Percentiles rank a stretch among this genome's conserved stretches.
phyloP scores from a whole-genome alignment of 2,113 vertebrate genomes.

The Sus scrofa region DNA sequence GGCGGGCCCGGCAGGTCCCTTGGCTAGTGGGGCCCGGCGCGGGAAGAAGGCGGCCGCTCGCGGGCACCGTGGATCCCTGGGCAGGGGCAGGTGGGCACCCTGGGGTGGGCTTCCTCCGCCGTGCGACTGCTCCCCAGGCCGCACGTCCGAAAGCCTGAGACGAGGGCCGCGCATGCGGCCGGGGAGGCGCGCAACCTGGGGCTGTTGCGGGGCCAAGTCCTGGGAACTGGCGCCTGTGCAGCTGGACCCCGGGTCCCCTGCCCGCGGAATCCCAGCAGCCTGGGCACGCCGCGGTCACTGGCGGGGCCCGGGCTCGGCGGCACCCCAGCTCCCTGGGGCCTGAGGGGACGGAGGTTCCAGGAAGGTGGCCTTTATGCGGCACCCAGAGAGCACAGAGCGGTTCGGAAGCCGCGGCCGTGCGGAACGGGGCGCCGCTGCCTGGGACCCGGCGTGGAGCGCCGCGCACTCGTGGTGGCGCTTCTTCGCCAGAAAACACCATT shows the following conservation, averaged over 20 bases:
- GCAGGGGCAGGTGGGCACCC: background rate
- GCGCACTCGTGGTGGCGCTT: background rate
- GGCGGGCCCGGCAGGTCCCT: fast-evolving
- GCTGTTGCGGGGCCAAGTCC: background rate
- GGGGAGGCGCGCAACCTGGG: too few relatives aligned
- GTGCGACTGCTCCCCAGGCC: background rate
- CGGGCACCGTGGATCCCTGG: fast-evolving
- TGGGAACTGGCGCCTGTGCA: background rate
- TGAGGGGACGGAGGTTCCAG: background rate
- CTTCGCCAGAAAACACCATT: background rate
- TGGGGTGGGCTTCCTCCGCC: background rate
- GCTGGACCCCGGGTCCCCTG: too few relatives aligned
- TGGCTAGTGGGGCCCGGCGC: fast-evolving
- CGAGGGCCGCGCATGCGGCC: background rate
- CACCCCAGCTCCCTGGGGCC: background rate
- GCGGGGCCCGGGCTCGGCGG: background rate
- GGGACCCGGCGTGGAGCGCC: background rate
- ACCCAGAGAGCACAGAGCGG: background rate
- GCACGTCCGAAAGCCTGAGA: background rate
- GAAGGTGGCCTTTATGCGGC: background rate
- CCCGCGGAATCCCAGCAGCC: background rate
- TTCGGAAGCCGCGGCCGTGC: background rate
- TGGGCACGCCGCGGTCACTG: background rate
- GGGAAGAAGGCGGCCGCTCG: fast-evolving
- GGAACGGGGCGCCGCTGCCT: background rate